Evolutionary conservation across 2,797 vertebrate genomes (phyloP), one percentile per base, ranked within the genome.

Genomic region (Intellagama lesueurii): DNA sequence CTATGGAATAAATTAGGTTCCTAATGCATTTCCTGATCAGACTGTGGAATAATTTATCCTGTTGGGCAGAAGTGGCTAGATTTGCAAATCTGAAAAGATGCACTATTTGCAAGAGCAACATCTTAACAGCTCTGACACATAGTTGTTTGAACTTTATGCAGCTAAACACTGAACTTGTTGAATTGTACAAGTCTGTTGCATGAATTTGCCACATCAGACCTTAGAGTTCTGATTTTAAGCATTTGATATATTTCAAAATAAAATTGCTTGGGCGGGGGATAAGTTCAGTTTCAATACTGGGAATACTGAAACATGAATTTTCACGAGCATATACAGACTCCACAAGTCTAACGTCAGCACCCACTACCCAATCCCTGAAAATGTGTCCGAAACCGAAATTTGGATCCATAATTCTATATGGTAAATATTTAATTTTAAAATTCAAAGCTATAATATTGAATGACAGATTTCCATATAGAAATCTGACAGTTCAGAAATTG

Each of bases 1-100:
- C 73, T 91, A 87, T 44, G 47, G 93, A 95, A 93, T 87, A 93
- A 93, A 95, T 94, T 93, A 82, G 11, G 3, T 86, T 93, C 87
- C 91, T 91, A 93, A 91, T 91, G 93, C 94, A 90, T 90, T 92
- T 96, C 91, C 92, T 90, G 93, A 95, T 94, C 86, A 93, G 90
- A 87, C 89, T 92, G 91, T 92, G 88, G 87, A 93, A 93, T 95
- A 94, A 93, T 91, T 47, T 81, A 78, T 93, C 93, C 87, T 87
- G 92, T 91, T 85, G 79, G 93, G 93, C 94, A 95, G 83, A 92
- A 73, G 92, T 78, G 81, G 78, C 72, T 49, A 24, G 69, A 92
- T 95, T 96, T 93, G 90, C 87, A 83, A 56, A 91, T 70, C 76
- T 83, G 83, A 85, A 69, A 56, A 35, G 85, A 86, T 90, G 22